A percentile compares a stretch with the other conserved stretches of the same genome.
Evolutionary conservation across 2,113 vertebrate species (phyloP).

Genomic region (Neotoma lepida): DNA sequence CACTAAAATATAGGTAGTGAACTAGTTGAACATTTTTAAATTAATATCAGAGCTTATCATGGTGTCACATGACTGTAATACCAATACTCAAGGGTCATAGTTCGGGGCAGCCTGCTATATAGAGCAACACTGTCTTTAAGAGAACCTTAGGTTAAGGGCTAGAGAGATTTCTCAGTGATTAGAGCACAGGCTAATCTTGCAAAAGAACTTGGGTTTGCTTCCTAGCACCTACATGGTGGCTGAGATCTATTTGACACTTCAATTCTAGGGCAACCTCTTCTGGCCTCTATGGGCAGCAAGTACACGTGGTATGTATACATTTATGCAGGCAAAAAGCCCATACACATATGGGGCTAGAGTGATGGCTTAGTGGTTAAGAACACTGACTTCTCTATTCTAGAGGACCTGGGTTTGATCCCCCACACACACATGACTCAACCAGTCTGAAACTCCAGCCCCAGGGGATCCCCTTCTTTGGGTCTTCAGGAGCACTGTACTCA

Average conservation of each 20-base stretch:
- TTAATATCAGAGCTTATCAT: background rate
- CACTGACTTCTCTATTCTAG: background rate
- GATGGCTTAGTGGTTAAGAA: background rate
- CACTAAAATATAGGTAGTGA: conserved; percentile 20
- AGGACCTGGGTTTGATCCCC: background rate
- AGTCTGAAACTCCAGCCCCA: background rate
- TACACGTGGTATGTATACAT: background rate
- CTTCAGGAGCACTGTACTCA: background rate
- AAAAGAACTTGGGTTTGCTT: background rate
- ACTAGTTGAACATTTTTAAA: conserved; percentile 21
- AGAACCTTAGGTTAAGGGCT: conserved; percentile 28
- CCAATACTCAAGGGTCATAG: background rate
- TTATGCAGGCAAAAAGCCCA: background rate
- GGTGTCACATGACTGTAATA: background rate
- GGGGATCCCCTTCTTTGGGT: background rate
- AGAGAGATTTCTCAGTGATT: background rate
- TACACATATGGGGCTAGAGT: background rate
- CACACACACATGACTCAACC: background rate
- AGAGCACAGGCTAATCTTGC: background rate
- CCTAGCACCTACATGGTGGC: background rate
- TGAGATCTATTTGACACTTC: background rate
- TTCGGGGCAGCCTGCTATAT: background rate
- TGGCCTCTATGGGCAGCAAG: background rate
- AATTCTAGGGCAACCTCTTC: background rate
- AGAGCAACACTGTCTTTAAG: background rate